Evolutionary conservation across 2,888 invertebrate species (phyloP), one percentile per base, ranked within the genome.

Genomic region (Drosophila meridionalis): DNA sequence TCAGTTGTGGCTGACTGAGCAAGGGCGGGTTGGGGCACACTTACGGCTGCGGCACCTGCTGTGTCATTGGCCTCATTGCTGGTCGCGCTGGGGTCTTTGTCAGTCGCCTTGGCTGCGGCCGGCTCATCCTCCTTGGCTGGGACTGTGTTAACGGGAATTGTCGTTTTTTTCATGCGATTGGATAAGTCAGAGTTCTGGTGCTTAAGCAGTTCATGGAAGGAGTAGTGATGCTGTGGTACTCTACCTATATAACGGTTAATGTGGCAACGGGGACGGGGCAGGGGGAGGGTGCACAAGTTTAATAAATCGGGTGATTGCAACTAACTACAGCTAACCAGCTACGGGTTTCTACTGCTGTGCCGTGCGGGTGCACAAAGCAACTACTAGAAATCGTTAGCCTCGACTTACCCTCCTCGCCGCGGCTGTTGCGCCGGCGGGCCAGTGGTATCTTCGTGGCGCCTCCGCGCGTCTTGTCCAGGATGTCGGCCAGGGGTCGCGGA

Each of bases 121-220:
- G 28, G 47, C 43, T 65, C 60, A 14, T 87, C 68, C 14, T 80
- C 78, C 36, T 87, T 79, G 69, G 73, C 75, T 76, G 78, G 80
- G 69, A 80, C 87, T 83, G 82, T 76, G 80, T 83, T 72, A 73
- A 87, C 89, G 81, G 86, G 81, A 85, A 87, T 65, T 86, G 82
- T 77, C 84, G 86, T 83, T 88, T 87, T 91, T 80, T 85, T 91
- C 78, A 91, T 78, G 82, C 90, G 91, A 75, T 88, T 80, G 73
- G 82, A 82, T 90, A 90, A 88, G 87, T 91, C 91, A 80, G 92
- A 92, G 84, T 90, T 91, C 90, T 91, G 90, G 85, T 91, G 91
- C 89, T 89, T 86, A 89, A 86, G 85, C 87, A 89, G 82, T 89
- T 89, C 89, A 80, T 86, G 85, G 87, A 86, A 86, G 89, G 85